Evolutionary conservation across 2,888 invertebrate species (phyloP), one percentile per base, ranked within the genome.

Genomic region (Xestia xanthographa): DNA sequence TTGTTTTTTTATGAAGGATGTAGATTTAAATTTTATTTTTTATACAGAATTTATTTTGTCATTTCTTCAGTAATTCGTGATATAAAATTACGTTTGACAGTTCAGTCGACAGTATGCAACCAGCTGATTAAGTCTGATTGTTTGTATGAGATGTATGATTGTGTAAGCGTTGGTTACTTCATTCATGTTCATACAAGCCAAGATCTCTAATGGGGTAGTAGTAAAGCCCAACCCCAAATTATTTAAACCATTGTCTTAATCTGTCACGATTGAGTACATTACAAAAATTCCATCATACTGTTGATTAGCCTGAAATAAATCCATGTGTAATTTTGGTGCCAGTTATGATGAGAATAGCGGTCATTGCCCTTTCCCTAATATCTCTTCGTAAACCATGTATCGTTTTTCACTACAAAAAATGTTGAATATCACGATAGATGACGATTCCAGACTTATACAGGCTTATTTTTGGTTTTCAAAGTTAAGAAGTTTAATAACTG

Each of bases 121-220:
- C 90, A 87, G 89, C 87, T 88, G 89, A 79, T 77, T 75, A 90
- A 89, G 90, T 90, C 88, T 91, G 90, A 90, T 90, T 90, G 90
- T 87, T 88, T 88, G 78, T 85, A 84, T 85, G 85, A 81, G 71
- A 71, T 86, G 81, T 89, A 86, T 85, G 86, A 80, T 86, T 80
- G 80, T 77, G 60, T 66, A 73, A 80, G 77, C 90, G 90, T 82
- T 78, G 66, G 67, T 83, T 82, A 80, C 69, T 85, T 66, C 82
- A 82, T 80, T 77, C 74, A 85, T 85, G 79, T 82, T 77, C 76
- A 80, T 77, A 77, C 63, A 73, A 80, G 86, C 71, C 78, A 66
- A 81, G 62, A 60, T 60, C 71, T 82, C 29, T 70, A 48, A 53
- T 50, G 80, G 58, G 76, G 72, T 77, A 63, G 70, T 79, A 81